Evolutionary conservation across 2,888 invertebrate genomes (phyloP).

Genomic region (Syritta pipiens): DNA sequence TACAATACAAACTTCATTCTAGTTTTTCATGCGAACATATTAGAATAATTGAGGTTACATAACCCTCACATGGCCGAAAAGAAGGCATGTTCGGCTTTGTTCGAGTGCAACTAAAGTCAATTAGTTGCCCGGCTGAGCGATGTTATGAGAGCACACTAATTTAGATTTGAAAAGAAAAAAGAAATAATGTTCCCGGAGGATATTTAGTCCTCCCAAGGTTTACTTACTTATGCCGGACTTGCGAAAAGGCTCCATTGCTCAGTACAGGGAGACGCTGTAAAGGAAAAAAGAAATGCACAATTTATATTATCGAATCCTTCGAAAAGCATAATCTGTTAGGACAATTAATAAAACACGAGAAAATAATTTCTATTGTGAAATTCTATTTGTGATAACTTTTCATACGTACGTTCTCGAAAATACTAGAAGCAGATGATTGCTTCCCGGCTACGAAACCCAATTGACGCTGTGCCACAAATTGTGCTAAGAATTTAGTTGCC

Average conservation of each 20-base stretch:
- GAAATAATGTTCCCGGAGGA: too few species aligned
- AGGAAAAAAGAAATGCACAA: conserved; percentile 13
- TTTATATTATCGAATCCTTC: background rate
- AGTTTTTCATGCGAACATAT: background rate
- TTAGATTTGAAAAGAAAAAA: too few species aligned
- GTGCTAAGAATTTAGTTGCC: conserved; percentile 75
- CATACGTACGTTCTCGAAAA: conserved; percentile 76
- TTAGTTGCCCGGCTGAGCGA: too few species aligned
- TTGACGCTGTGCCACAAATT: conserved; percentile 73
- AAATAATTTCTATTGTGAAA: conserved; percentile 38
- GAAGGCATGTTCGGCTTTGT: background rate
- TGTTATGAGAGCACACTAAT: too few species aligned
- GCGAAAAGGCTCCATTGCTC: conserved; percentile 74
- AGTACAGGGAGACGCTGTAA: conserved; percentile 72
- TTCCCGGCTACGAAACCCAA: conserved; percentile 70
- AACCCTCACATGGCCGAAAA: conserved; percentile 61
- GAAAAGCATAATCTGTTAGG: background rate
- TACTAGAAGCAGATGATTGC: conserved; percentile 74
- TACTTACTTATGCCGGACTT: conserved; percentile 77
- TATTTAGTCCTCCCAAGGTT: conserved; percentile 74
- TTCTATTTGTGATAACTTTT: background rate
- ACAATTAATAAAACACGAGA: background rate
- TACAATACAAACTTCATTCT: too few species aligned
- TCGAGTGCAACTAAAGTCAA: background rate
- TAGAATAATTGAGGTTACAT: conserved; percentile 64